Base-by-base conservation (phyloP, 2,113 vertebrate genomes). In the Epinephelus cyanopodus region DNA sequence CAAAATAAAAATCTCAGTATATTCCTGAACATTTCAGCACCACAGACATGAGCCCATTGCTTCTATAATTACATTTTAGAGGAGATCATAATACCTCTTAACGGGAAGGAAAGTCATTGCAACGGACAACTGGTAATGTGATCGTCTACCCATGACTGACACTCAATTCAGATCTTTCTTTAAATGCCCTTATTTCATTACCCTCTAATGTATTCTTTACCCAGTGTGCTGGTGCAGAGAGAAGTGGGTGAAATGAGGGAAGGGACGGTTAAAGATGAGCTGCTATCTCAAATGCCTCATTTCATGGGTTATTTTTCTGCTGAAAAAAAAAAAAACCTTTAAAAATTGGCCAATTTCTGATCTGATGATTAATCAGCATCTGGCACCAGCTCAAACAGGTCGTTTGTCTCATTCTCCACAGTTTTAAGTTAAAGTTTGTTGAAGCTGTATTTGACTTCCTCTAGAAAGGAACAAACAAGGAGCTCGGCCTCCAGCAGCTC, bases 171-270 rank as follows among this genome's bases (percentile, higher is more conserved):
- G 77, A 89, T 89, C 89, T 83, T 69, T 88, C 89, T 86, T 88
- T 87, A 91, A 90, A 91, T 52, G 86, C 64, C 80, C 68, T 84
- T 77, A 87, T 90, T 91, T 85, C 84, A 92, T 92, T 90, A 87
- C 39, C 33, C 42, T 9, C 77, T 91, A 88, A 92, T 87, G 83
- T 69, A 73, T 90, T 87, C 82, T 87, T 83, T 69, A 56, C 77
- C 80, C 69, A 33, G 73, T 60, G 84, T 70, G 84, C 82, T 66
- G 39, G 81, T 76, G 86, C 75, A 85, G 74, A 83, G 80, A 75
- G 42, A 79, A 79, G 48, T 64, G 66, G 23, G 19, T 63, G 64
- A 83, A 75, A 82, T 53, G 82, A 82, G 63, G 42, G 57, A 67
- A 23, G 33, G 50, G 48, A 33, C 2, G 47, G 78, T 63, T 81